Percentiles rank a stretch among this genome's conserved stretches.
phyloP scores from a whole-genome alignment of 2,888 invertebrate genomes.

The Dryomyza anilis region DNA sequence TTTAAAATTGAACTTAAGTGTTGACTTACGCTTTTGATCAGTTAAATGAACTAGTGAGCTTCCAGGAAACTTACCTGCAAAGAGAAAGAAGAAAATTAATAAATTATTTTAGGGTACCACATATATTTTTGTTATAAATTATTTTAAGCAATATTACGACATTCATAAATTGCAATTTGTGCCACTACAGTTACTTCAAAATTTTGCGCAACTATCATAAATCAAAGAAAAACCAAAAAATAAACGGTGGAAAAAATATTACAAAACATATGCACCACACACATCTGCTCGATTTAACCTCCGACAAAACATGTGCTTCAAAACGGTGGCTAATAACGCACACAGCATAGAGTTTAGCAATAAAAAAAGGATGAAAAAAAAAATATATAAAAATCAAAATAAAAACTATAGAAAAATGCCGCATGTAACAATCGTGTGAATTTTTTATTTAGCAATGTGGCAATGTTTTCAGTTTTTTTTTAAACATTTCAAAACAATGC shows the following conservation, averaged over 20 bases:
- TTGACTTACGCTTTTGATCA: constrained; percentile 19
- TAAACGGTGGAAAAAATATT: too few relatives aligned
- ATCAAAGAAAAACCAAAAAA: not conserved
- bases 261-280: too few relatives aligned
- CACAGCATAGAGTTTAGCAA: too few relatives aligned
- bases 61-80: constrained; percentile 17
- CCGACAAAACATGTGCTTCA: not conserved
- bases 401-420: too few relatives aligned
- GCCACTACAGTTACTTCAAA: not conserved
- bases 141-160: not conserved
- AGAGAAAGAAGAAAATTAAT: not conserved
- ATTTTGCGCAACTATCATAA: not conserved
- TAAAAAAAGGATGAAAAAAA: too few relatives aligned
- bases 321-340: not conserved
- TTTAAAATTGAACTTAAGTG: not conserved
- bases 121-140: too few relatives aligned
- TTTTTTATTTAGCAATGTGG: not conserved
- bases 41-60: constrained; percentile 10
- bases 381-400: too few relatives aligned
- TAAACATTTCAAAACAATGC: not conserved
- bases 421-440: not conserved
- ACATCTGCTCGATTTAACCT: constrained; percentile 5
- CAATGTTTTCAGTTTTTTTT: not conserved
- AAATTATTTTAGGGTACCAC: too few relatives aligned
- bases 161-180: not conserved